phyloP scores from a whole-genome alignment of 2,888 invertebrate species.

The Linyphia triangularis region DNA sequence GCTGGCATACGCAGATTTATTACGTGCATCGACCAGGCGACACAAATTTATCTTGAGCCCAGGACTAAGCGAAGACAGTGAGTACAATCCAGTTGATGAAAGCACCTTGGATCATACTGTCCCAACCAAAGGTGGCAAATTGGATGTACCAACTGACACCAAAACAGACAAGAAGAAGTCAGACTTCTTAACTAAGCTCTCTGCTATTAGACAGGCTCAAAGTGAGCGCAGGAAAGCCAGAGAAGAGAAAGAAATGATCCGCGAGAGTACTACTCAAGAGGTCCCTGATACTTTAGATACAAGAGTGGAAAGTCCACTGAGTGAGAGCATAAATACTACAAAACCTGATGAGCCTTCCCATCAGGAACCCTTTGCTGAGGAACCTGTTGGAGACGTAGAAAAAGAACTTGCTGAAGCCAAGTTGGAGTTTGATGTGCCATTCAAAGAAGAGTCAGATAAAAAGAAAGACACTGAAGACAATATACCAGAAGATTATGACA shows the following conservation, averaged over 20 bases:
- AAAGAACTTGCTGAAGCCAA: conserved; percentile 18
- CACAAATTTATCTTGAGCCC: conserved; percentile 70
- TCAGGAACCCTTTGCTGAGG: neutral
- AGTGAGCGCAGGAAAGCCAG: conserved; percentile 71
- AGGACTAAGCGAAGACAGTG: conserved; percentile 70
- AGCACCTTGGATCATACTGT: neutral
- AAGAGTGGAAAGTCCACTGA: neutral
- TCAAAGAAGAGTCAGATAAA: neutral
- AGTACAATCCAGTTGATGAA: conserved; percentile 45
- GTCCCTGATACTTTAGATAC: neutral
- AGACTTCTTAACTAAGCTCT: conserved; percentile 67
- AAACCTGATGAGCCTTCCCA: neutral
- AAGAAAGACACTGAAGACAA: conserved; percentile 43
- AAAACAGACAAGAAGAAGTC: conserved; percentile 68
- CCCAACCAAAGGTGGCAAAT: conserved; percentile 2
- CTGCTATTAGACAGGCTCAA: conserved; percentile 64
- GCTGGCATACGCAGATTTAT: conserved; percentile 86
- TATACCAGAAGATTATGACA: conserved; percentile 65
- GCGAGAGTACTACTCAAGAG: conserved; percentile 47
- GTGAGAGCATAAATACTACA: neutral
- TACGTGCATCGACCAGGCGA: conserved; percentile 83
- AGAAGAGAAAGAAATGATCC: conserved; percentile 68
- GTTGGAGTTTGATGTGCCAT: neutral
- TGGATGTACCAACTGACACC: conserved; percentile 19
- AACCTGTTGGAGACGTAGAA: conserved; percentile 6